Evolutionary conservation across 1,140 invertebrate species (phyloP), one percentile per base, ranked within the genome.

Genomic region (Macrobrachium nipponense): DNA sequence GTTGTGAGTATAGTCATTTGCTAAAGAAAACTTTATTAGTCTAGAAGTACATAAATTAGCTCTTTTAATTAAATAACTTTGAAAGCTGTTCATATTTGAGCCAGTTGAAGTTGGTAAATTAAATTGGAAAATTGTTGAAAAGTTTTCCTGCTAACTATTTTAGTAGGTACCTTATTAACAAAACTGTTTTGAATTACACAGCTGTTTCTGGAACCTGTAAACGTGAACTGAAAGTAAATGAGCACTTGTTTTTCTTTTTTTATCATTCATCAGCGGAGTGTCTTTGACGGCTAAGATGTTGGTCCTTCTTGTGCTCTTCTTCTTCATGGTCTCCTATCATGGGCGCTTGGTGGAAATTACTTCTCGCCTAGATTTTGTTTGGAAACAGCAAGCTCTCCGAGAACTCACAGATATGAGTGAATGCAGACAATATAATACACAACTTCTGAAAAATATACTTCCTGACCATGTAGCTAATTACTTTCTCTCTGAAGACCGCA

Each of bases 401-500:
- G 97, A 98, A 90, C 93, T 98, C 27, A 93, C 93, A n/a, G 97
- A 98, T 90, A 98, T 98, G 96, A 94, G 95, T 86, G 96, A 97
- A 89, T 96, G 96, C 7, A 93, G 95, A 70, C 94, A 95, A 86
- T 96, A 96, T 88, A 98, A 98, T 90, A 94, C 95, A 87, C 95
- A 97, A 89, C 92, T 97, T 0, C 91, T 97, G 66, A 96, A 97
- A 90, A 99, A 99, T 90, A 99, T 99, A 90, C 92, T 99, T 23
- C 98, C 98, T 0, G 96, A 97, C 91, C 98, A 99, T 91, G 98
- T 99, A 12, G 98, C 98, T 1, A 94, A 94, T 87, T 97, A 98
- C 91, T 99, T 99, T 92, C 93, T 99, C 58, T 92, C 94, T n/a
- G 92, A 94, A 91, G 93, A 96, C 91, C 90, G 94, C 94, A 90